Percentiles rank a stretch among this genome's conserved stretches.
phyloP scores from a whole-genome alignment of 2,113 vertebrate species.

The Chelonoidis abingdonii region DNA sequence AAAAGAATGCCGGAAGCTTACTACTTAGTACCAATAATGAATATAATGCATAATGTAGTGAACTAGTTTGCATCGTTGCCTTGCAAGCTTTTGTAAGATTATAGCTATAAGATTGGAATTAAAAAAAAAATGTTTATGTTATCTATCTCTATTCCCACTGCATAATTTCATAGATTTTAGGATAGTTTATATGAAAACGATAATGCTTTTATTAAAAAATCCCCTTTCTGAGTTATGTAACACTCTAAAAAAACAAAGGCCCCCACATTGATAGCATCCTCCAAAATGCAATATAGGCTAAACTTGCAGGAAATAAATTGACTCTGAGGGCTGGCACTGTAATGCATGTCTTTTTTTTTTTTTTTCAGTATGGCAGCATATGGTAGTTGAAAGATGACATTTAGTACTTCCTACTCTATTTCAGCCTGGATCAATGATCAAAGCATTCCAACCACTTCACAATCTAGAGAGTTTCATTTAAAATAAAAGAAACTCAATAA shows the following conservation, averaged over 20 bases:
- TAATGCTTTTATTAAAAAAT: background rate
- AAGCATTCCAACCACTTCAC: background rate
- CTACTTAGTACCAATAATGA: slow-evolving; percentile 10
- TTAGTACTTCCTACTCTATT: background rate
- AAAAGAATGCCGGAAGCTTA: slow-evolving; percentile 9
- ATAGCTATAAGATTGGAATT: background rate
- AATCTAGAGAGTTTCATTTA: background rate
- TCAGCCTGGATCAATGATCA: background rate
- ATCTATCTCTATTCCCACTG: background rate
- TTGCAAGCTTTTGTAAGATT: slow-evolving; percentile 6
- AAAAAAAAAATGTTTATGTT: background rate
- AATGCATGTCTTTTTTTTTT: background rate
- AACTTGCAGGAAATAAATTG: background rate
- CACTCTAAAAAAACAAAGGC: background rate
- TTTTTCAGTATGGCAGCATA: background rate
- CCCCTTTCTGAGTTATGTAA: fast-evolving
- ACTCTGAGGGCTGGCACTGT: background rate
- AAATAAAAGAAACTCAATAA: background rate
- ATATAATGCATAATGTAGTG: background rate
- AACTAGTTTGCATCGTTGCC: background rate
- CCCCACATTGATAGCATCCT: background rate
- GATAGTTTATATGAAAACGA: background rate
- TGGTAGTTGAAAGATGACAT: background rate
- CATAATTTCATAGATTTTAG: background rate
- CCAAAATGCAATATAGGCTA: background rate